Base-by-base conservation (phyloP, 2,888 invertebrate species). In the Busseola fusca region DNA sequence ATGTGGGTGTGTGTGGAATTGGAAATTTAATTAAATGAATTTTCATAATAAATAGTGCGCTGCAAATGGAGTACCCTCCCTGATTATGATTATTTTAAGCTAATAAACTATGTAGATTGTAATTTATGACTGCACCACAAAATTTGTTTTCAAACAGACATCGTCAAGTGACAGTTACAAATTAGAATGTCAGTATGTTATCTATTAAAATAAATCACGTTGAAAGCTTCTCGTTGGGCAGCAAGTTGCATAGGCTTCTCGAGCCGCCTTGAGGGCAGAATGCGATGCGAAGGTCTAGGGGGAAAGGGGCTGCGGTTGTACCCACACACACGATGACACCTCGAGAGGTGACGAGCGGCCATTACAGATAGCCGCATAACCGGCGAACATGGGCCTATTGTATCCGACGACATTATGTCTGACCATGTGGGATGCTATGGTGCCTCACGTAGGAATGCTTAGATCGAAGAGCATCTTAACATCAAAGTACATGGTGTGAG, bases 241-340 rank as follows among this genome's bases (percentile, higher is more conserved):
- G 72, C 69, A 64, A 72, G 69, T 72, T 76, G 71, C 73, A 76
- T 71, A 80, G 74, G 72, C 71, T 72, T 77, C 70, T 74, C 68
- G 59, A 69, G 68, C 74, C 74, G 68, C 74, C 75, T 76, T 58
- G 67, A 75, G 75, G 80, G 70, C 81, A 72, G 67, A 83, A 69
- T 79, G 78, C 64, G 74, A 81, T 69, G 67, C 54, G 72, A 75
- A 74, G 86, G 80, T 64, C 71, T 78, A n/a, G 66, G 65, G 71
- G 77, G 74, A 57, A 70, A 72, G 81, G 82, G 82, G 70, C 74
- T 86, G 88, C 76, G 88, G 90, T 87, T 76, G 87, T 89, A 85
- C 90, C 90, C 88, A 91, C 91, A 89, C 88, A 37, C 42, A 42
- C 56, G 84, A 87, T 87, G 88, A 87, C 87, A 90, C 83, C 81